These are phyloP conservation scores for Alectura lathami DNA, from an alignment of 2,113 vertebrate species.

Conservation along the genomic window DNA sequence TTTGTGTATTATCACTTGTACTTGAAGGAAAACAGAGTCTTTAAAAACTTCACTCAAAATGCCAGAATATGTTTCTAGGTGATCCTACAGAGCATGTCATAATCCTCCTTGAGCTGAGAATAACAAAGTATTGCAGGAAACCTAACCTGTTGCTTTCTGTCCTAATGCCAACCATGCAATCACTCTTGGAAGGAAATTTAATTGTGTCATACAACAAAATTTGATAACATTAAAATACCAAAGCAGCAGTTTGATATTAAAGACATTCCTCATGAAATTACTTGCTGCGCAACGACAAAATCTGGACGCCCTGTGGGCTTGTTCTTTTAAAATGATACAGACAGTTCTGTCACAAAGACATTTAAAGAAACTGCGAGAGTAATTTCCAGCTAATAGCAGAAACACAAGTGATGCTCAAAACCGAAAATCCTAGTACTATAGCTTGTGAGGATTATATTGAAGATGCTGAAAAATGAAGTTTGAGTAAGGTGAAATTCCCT, in stretches of 20 bases:
- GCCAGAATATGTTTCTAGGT: background rate
- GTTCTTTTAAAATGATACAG: constrained; percentile 7
- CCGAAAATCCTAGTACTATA: background rate
- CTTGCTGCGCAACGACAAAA: constrained; percentile 6
- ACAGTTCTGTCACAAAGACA: background rate
- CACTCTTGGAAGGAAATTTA: constrained; percentile 1
- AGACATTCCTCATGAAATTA: constrained; percentile 37
- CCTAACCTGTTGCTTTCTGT: background rate
- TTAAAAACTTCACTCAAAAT: background rate
- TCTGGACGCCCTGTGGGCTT: constrained; percentile 4
- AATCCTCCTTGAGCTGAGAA: background rate
- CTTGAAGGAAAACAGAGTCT: background rate
- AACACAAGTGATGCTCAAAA: background rate
- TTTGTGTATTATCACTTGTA: background rate
- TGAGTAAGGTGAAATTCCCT: background rate
- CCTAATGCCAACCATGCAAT: background rate
- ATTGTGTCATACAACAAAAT: background rate
- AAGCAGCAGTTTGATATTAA: constrained; percentile 18
- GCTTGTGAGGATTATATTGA: background rate
- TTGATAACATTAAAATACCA: constrained; percentile 34
- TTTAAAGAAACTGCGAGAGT: background rate
- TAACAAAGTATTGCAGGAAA: background rate
- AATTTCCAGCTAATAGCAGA: constrained; percentile 14
- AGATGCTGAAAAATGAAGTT: background rate
- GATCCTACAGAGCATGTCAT: background rate